Conservation (phyloP, 2,797 vertebrate species). For the Microhierax caerulescens region DNA sequence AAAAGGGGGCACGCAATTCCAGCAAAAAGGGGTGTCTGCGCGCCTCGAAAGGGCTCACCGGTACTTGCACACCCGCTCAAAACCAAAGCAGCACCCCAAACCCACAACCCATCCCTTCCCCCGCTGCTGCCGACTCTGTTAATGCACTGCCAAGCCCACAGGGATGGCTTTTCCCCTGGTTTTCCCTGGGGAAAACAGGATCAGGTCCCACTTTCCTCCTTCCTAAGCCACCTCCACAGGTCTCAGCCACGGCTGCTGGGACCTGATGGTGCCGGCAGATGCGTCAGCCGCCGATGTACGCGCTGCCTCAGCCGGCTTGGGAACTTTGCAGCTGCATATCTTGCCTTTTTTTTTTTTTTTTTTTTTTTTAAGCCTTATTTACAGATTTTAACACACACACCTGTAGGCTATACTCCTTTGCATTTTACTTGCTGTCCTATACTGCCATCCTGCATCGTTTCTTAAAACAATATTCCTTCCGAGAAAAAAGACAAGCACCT, state of each 20-base stretch:
- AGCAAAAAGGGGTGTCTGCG: neutral
- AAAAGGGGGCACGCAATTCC: neutral
- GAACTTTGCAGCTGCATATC: neutral
- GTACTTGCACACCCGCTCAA: neutral
- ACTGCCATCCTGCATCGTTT: neutral
- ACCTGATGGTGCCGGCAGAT: neutral
- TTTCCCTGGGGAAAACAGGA: neutral
- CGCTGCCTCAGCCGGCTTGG: accelerated
- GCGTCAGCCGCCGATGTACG: accelerated
- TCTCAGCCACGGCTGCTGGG: neutral
- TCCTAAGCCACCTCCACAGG: neutral
- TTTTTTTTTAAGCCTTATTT: neutral
- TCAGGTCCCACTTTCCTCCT: neutral
- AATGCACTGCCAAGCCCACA: neutral
- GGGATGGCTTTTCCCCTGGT: neutral
- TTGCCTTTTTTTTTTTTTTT: neutral
- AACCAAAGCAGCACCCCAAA: neutral
- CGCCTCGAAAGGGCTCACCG: neutral
- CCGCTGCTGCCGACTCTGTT: accelerated
- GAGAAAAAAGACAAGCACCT: neutral
- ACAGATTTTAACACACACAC: neutral
- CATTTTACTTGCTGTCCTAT: neutral
- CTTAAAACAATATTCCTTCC: neutral
- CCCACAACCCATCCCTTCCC: neutral
- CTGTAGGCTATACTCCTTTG: neutral